phyloP scores from a whole-genome alignment of 2,888 invertebrate genomes.

The Andrena flavipes region DNA sequence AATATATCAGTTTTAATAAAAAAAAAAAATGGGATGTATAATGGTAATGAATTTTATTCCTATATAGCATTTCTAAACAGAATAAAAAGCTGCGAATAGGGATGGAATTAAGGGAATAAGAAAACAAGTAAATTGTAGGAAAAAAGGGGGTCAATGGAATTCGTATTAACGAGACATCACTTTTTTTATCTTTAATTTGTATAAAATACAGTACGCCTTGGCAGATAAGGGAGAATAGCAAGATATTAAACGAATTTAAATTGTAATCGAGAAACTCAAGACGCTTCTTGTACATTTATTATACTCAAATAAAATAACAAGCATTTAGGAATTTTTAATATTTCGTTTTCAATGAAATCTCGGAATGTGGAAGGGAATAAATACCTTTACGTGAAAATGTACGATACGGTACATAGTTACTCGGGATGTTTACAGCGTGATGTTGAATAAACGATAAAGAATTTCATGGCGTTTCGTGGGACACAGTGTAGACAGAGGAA shows the following conservation, averaged over 20 bases:
- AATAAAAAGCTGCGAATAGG: constrained; percentile 9
- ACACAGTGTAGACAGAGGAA: neutral
- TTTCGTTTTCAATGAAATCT: constrained; percentile 23
- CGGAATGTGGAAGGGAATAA: neutral
- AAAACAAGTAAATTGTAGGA: constrained; percentile 1
- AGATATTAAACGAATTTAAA: constrained; percentile 43
- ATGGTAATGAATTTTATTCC: constrained; percentile 49
- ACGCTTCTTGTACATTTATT: constrained; percentile 69
- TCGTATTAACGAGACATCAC: constrained; percentile 53
- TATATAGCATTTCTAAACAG: constrained; percentile 37
- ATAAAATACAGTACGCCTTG: constrained; percentile 44
- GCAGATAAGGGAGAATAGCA: constrained; percentile 7
- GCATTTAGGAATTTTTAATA: constrained; percentile 56
- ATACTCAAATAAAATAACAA: constrained; percentile 65
- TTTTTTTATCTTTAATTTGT: constrained; percentile 51
- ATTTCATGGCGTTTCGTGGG: neutral
- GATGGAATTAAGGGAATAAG: neutral
- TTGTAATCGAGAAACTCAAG: constrained; percentile 37
- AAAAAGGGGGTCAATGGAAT: constrained; percentile 39
- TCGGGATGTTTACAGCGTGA: neutral
- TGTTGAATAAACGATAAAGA: constrained; percentile 8
- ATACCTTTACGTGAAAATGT: neutral
- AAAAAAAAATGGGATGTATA: constrained; percentile 48
- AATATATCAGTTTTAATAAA: constrained; percentile 52
- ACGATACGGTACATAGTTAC: neutral